Percentiles rank a stretch among this genome's conserved stretches.
These are phyloP conservation scores for Mobula birostris DNA, from an alignment of 2,113 vertebrate genomes.

Conservation along the genomic window DNA sequence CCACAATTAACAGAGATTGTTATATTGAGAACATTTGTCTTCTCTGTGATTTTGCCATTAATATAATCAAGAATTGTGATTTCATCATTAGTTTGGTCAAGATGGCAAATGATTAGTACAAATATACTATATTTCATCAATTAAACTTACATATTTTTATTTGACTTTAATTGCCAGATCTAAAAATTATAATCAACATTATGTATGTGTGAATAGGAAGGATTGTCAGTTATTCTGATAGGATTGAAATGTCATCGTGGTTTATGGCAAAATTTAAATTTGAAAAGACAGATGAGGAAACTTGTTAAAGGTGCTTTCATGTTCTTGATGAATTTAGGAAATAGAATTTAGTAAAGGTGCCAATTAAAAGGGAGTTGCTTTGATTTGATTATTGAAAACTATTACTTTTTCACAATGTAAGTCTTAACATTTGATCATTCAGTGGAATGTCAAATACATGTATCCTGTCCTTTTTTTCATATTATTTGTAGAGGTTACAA, in stretches of 20 bases:
- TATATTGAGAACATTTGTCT: not conserved
- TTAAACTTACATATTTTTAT: not conserved
- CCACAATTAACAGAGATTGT: not conserved
- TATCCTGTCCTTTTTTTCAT: constrained; percentile 3
- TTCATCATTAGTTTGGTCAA: not conserved
- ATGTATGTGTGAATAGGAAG: not conserved
- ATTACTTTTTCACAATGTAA: not conserved
- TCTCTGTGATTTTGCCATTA: not conserved
- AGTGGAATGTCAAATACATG: not conserved
- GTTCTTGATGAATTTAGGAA: constrained; percentile 21
- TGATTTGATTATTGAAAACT: not conserved
- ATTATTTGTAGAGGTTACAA: not conserved
- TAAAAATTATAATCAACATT: not conserved
- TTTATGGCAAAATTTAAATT: not conserved
- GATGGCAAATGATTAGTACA: not conserved
- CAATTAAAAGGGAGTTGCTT: not conserved
- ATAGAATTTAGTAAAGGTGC: not conserved
- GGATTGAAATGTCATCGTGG: not conserved
- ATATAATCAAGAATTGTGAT: not conserved
- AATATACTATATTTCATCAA: not conserved
- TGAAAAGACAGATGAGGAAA: not conserved
- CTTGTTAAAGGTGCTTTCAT: not conserved
- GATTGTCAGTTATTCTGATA: not conserved
- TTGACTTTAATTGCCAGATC: not conserved
- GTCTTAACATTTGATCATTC: not conserved